These are phyloP conservation scores for Scaptomyza tumidula DNA, from an alignment of 2,888 invertebrate species.

Conservation along the genomic window DNA sequence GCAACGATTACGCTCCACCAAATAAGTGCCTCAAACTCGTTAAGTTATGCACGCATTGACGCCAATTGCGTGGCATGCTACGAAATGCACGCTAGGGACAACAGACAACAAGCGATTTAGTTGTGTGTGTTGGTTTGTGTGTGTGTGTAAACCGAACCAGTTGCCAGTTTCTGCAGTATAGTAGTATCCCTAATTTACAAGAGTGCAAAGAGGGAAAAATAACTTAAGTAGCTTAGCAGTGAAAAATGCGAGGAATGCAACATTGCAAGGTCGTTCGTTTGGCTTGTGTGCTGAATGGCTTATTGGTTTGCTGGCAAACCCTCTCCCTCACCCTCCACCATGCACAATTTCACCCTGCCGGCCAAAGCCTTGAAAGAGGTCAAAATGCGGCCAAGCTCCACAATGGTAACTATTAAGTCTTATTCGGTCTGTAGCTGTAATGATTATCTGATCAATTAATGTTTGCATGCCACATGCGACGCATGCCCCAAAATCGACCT, in stretches of 20 bases:
- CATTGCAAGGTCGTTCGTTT: slow-evolving; percentile 73
- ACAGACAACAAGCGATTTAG: slow-evolving; percentile 6
- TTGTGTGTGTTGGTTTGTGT: not conserved
- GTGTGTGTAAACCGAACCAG: slow-evolving; percentile 42
- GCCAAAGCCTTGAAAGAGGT: slow-evolving; percentile 26
- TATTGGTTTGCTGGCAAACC: slow-evolving; percentile 4
- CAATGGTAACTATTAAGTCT: slow-evolving; percentile 6
- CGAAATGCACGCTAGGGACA: slow-evolving; percentile 62
- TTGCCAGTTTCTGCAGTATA: slow-evolving; percentile 51
- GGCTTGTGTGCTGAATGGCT: slow-evolving; percentile 1
- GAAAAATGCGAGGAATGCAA: slow-evolving; percentile 81
- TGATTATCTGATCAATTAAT: slow-evolving; percentile 75
- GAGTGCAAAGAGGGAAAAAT: slow-evolving; percentile 74
- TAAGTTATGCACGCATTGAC: slow-evolving; percentile 74
- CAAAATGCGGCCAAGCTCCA: slow-evolving; percentile 30
- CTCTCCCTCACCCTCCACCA: not conserved
- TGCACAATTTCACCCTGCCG: slow-evolving; percentile 3
- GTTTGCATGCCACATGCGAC: slow-evolving; percentile 60
- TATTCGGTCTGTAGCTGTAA: slow-evolving; percentile 15
- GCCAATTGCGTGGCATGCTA: slow-evolving; percentile 62
- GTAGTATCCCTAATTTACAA: slow-evolving; percentile 63
- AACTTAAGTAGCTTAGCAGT: slow-evolving; percentile 71
- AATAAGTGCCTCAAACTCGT: slow-evolving; percentile 60
- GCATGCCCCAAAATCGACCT: slow-evolving; percentile 51
- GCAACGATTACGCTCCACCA: slow-evolving; percentile 60